Evolutionary conservation across 1,140 invertebrate genomes (phyloP).

Genomic region (Drosophila rhopaloa): DNA sequence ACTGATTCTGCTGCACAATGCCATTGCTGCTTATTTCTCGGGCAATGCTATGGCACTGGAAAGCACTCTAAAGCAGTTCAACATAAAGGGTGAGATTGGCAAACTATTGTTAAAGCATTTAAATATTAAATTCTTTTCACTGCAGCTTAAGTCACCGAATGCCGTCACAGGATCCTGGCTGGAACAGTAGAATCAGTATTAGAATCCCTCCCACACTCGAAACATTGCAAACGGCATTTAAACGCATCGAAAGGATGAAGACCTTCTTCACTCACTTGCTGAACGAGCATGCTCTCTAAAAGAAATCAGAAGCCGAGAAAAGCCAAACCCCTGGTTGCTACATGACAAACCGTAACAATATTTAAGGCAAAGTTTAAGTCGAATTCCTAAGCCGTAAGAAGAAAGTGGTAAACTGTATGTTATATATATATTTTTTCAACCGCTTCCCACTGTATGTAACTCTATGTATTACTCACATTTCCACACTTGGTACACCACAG

Average conservation of each 20-base stretch:
- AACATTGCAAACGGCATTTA: conserved; percentile 37
- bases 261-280: conserved; percentile 41
- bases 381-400: conserved; percentile 59
- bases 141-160: conserved; percentile 83
- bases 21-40: conserved; percentile 97
- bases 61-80: conserved; percentile 98
- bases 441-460: conserved; percentile 38
- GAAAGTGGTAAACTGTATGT: conserved; percentile 46
- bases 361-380: conserved; percentile 57
- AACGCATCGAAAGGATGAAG: conserved; percentile 28
- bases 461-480: conserved; percentile 33
- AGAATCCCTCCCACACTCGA: conserved; percentile 5
- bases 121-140: not conserved
- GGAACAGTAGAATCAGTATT: conserved; percentile 71
- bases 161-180: conserved; percentile 77
- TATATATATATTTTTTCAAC: conserved; percentile 38
- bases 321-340: conserved; percentile 15
- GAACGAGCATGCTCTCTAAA: conserved; percentile 75
- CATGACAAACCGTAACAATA: conserved; percentile 50
- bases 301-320: conserved; percentile 29
- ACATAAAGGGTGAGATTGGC: conserved; percentile 88
- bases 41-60: conserved; percentile 97
- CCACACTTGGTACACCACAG: conserved; percentile 19
- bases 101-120: not conserved
- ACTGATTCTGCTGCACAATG: conserved; percentile 97